Conservation (phyloP, 2,797 vertebrate species). For the Microctenopoma lineatum region DNA sequence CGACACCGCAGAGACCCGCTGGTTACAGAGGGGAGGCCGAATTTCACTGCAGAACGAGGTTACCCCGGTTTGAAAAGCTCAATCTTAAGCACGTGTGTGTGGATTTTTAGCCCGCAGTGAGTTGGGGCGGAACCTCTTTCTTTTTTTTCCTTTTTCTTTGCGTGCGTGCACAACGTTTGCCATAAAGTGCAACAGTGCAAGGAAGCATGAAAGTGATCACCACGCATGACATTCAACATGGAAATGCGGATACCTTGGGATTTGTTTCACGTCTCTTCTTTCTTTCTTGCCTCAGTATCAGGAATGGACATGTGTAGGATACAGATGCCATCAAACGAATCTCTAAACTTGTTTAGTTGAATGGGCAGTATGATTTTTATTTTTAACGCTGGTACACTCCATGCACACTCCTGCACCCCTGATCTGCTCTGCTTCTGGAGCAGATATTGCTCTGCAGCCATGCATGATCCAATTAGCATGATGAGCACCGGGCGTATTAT, state of each 20-base stretch:
- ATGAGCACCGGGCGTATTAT: constrained; percentile 43
- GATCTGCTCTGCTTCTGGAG: constrained; percentile 47
- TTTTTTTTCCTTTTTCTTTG: too few relatives aligned
- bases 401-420: constrained; percentile 29
- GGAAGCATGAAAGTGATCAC: constrained; percentile 57
- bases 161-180: not conserved
- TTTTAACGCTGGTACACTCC: constrained; percentile 4
- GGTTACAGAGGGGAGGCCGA: constrained; percentile 20
- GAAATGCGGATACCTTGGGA: constrained; percentile 35
- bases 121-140: constrained; percentile 15
- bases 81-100: constrained; percentile 49
- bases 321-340: not conserved
- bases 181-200: constrained; percentile 62
- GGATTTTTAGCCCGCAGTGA: constrained; percentile 21
- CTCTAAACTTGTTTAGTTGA: constrained; percentile 1
- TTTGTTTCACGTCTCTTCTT: not conserved
- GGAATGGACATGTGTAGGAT: constrained; percentile 13
- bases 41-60: constrained; percentile 23
- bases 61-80: constrained; percentile 13
- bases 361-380: constrained; percentile 10
- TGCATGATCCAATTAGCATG: constrained; percentile 74
- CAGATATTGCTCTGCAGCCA: constrained; percentile 55
- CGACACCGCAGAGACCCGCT: constrained; percentile 16
- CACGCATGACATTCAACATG: constrained; percentile 46
- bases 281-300: not conserved